Percentiles rank a stretch among this genome's conserved stretches.
Evolutionary conservation across 92 coral and sea anemone species (phyloP).

Genomic region (Heliopora coerulea): DNA sequence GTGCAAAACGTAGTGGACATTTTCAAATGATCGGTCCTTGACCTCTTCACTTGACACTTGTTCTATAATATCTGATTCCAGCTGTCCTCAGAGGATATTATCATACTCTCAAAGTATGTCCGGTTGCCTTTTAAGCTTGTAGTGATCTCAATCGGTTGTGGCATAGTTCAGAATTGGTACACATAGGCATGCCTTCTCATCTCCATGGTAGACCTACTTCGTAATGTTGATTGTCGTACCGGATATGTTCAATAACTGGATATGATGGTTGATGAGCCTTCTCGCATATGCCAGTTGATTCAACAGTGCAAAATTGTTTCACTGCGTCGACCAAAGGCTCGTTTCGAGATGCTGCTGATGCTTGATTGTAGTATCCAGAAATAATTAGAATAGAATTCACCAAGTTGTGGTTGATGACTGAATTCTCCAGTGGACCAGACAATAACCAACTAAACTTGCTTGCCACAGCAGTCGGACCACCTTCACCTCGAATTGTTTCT

Average conservation of each 20-base stretch:
- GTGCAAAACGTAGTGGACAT: slow-evolving; percentile 16
- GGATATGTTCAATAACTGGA: not conserved
- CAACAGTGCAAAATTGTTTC: slow-evolving; percentile 49
- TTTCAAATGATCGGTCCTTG: not conserved
- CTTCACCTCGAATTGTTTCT: slow-evolving; percentile 41
- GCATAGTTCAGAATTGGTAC: slow-evolving; percentile 43
- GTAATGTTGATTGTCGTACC: not conserved
- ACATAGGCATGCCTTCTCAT: not conserved
- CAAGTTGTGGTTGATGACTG: slow-evolving; percentile 4
- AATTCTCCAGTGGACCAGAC: slow-evolving; percentile 41
- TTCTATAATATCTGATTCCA: slow-evolving; percentile 49
- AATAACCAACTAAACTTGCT: slow-evolving; percentile 57
- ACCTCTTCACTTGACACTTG: slow-evolving; percentile 34
- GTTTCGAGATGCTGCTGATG: slow-evolving; percentile 12
- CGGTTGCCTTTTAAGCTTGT: slow-evolving; percentile 52
- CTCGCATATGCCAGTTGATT: slow-evolving; percentile 44
- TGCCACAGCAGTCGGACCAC: slow-evolving; percentile 50
- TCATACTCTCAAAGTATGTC: slow-evolving; percentile 52
- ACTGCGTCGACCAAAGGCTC: slow-evolving; percentile 11
- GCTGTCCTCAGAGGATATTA: slow-evolving; percentile 56
- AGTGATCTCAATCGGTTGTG: no score
- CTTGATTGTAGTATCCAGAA: slow-evolving; percentile 14
- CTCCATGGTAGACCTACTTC: not conserved
- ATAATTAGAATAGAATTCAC: slow-evolving; percentile 45
- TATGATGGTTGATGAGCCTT: slow-evolving; percentile 14